Conservation (phyloP, 2,797 vertebrate species). For the Miichthys miiuy region DNA sequence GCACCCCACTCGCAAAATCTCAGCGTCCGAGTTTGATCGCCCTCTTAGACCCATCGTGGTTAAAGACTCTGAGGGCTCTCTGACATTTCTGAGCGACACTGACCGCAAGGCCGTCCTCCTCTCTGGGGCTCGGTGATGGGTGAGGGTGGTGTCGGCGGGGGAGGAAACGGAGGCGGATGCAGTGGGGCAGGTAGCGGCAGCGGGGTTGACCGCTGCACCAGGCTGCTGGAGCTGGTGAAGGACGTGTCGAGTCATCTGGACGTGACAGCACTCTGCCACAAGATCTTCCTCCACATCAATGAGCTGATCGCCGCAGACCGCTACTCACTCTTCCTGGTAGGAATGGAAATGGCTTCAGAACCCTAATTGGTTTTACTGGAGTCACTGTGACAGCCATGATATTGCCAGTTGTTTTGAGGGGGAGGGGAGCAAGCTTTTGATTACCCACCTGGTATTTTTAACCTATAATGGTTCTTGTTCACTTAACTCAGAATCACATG, state of each 20-base stretch:
- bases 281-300: conserved; percentile 97
- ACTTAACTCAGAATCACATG: too few species aligned
- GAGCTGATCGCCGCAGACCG: conserved; percentile 95
- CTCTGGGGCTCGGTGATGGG: conserved; percentile 76
- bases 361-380: neutral
- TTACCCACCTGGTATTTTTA: too few species aligned
- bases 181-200: conserved; percentile 18
- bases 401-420: too few species aligned
- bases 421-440: too few species aligned
- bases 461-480: too few species aligned
- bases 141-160: conserved; percentile 53
- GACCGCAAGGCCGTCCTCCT: conserved; percentile 90
- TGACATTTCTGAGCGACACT: conserved; percentile 92
- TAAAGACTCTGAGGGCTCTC: conserved; percentile 92
- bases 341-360: neutral
- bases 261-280: conserved; percentile 95
- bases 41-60: conserved; percentile 95
- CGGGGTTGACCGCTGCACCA: conserved; percentile 88
- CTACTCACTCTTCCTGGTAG: conserved; percentile 95
- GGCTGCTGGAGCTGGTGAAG: conserved; percentile 95
- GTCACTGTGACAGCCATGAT: neutral
- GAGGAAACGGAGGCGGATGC: conserved; percentile 29
- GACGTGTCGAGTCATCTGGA: conserved; percentile 98
- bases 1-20: conserved; percentile 93
- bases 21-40: conserved; percentile 96